Evolutionary conservation across 2,888 invertebrate species (phyloP).

Genomic region (Ormyrus labotus): DNA sequence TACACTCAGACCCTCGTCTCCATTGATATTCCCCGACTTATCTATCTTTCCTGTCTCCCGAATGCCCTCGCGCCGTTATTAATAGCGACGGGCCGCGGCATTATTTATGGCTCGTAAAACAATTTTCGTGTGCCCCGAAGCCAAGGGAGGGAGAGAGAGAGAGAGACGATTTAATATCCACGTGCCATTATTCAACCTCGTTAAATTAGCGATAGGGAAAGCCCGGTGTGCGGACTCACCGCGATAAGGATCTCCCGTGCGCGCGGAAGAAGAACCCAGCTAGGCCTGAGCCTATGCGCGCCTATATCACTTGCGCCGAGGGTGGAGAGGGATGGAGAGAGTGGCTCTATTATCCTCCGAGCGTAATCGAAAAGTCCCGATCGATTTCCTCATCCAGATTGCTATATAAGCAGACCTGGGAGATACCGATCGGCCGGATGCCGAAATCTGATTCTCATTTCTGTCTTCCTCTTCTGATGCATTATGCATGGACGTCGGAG

Average conservation of each 20-base stretch:
- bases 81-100: slow-evolving; percentile 14
- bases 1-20: not conserved
- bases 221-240: not conserved
- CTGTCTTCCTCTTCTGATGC: not conserved
- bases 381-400: slow-evolving; percentile 12
- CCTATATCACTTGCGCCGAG: too few relatives aligned
- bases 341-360: slow-evolving; percentile 19
- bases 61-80: slow-evolving; percentile 11
- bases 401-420: not conserved
- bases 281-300: too few relatives aligned
- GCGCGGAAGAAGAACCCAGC: too few relatives aligned
- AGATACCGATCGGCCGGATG: slow-evolving; percentile 25
- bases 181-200: slow-evolving; percentile 24
- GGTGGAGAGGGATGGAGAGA: not conserved
- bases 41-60: not conserved
- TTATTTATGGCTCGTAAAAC: slow-evolving; percentile 46
- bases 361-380: slow-evolving; percentile 23
- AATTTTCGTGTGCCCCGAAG: slow-evolving; percentile 31
- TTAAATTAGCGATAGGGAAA: slow-evolving; percentile 26
- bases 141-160: not conserved
- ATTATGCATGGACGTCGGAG: slow-evolving; percentile 25
- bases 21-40: not conserved
- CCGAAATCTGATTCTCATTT: slow-evolving; percentile 8
- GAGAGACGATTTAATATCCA: slow-evolving; percentile 34
- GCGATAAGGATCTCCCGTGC: slow-evolving; percentile 7